These are phyloP conservation scores for Tangara arthus DNA, from an alignment of 2,797 vertebrate species.

Conservation along the genomic window DNA sequence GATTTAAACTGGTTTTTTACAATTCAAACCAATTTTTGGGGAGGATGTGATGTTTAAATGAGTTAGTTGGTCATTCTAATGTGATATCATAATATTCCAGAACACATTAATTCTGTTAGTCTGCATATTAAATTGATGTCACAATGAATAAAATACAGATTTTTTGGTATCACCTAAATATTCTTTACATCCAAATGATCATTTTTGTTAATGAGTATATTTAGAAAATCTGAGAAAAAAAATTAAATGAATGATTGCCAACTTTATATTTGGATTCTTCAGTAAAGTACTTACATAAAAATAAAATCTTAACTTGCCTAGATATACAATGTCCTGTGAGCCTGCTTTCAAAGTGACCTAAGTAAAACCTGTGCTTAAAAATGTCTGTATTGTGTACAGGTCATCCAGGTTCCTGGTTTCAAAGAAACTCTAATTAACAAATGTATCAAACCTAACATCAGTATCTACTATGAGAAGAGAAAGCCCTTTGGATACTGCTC, in stretches of 20 bases:
- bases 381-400: background rate
- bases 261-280: background rate
- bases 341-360: background rate
- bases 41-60: background rate
- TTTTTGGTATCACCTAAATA: background rate
- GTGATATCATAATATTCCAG: background rate
- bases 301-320: background rate
- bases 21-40: background rate
- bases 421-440: background rate
- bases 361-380: background rate
- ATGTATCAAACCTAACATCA: background rate
- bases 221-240: background rate
- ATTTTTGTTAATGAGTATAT: background rate
- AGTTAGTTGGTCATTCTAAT: background rate
- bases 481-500: background rate
- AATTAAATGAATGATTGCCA: fast-evolving
- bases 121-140: background rate
- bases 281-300: background rate
- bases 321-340: background rate
- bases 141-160: background rate
- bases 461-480: background rate
- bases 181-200: background rate
- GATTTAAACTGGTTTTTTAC: background rate
- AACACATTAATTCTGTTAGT: background rate
- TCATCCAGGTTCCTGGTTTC: background rate